Evolutionary conservation across 1,140 invertebrate genomes (phyloP).

Genomic region (Mylabris phalerata): DNA sequence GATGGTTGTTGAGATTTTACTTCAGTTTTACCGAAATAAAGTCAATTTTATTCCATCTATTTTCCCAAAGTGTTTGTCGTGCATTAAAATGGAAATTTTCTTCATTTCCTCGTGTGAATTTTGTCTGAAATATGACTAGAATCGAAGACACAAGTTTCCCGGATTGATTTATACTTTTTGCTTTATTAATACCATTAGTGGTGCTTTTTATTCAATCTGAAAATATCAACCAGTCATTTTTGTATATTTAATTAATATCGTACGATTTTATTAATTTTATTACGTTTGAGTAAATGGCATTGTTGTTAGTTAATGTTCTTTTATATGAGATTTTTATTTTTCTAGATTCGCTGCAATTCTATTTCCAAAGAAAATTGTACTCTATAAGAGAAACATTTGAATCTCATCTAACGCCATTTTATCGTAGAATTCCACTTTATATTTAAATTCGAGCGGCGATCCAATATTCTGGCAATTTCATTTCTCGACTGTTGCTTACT

Average conservation of each 20-base stretch:
- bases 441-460: conserved; percentile 21
- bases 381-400: conserved; percentile 4
- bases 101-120: conserved; percentile 30
- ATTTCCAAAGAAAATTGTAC: background rate
- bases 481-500: conserved; percentile 1
- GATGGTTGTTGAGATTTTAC: too few species aligned
- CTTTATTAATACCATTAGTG: background rate
- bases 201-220: background rate
- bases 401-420: background rate
- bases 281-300: background rate
- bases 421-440: conserved; percentile 17
- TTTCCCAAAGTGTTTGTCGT: conserved; percentile 29
- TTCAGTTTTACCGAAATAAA: background rate
- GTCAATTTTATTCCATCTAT: conserved; percentile 18
- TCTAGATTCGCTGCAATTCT: background rate
- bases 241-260: background rate
- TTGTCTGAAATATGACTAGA: conserved; percentile 24
- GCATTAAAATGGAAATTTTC: conserved; percentile 32
- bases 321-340: background rate
- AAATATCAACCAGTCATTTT: background rate
- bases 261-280: background rate
- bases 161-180: conserved; percentile 24
- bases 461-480: conserved; percentile 24
- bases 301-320: background rate
- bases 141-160: conserved; percentile 2